Conservation (phyloP, 1,140 invertebrate species). For the Frieseomelitta varia region DNA sequence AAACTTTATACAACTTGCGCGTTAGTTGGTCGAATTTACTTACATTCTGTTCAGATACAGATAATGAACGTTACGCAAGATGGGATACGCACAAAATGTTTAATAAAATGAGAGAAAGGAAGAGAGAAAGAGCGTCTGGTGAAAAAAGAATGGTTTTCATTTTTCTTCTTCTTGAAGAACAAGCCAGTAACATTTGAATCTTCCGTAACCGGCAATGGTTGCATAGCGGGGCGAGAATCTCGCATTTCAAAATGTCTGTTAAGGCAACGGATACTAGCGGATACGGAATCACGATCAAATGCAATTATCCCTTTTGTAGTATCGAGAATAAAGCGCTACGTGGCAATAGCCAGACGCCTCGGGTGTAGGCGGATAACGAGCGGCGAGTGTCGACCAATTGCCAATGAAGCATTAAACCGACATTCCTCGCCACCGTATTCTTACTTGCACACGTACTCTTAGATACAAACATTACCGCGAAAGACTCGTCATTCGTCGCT, state of each 20-base stretch:
- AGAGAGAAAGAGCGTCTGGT: neutral
- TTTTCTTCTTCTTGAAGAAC: neutral
- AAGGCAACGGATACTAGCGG: neutral
- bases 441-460: too few relatives aligned
- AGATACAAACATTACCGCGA: neutral
- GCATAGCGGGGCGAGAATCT: conserved; percentile 6
- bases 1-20: neutral
- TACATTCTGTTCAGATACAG: neutral
- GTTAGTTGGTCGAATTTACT: neutral
- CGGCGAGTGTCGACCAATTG: conserved; percentile 37
- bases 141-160: neutral
- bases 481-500: conserved; percentile 10
- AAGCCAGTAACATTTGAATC: conserved; percentile 8
- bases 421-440: conserved; percentile 31
- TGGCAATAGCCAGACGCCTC: conserved; percentile 43
- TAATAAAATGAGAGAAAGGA: neutral
- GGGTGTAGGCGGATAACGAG: conserved; percentile 54
- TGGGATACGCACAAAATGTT: rapidly evolving
- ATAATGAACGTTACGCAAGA: neutral
- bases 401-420: conserved; percentile 44
- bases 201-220: conserved; percentile 12
- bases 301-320: conserved; percentile 57
- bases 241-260: conserved; percentile 20
- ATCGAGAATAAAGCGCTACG: conserved; percentile 37
- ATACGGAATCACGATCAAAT: conserved; percentile 23